Conservation (phyloP, 2,113 vertebrate species). For the Malurus alboscapulatus region DNA sequence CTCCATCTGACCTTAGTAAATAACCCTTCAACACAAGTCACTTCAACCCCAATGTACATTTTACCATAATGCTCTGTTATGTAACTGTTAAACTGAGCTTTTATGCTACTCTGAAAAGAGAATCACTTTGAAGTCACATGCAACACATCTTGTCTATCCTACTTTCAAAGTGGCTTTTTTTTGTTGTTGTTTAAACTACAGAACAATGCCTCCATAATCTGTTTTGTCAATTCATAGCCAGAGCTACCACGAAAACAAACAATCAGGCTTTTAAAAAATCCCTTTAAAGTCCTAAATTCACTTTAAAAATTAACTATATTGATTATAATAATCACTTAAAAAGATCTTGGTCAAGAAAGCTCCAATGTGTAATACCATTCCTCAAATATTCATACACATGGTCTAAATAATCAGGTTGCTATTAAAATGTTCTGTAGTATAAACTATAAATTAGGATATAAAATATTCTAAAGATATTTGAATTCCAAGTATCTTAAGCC, state of each 20-base stretch:
- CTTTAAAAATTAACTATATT: neutral
- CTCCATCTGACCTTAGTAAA: neutral
- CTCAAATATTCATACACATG: neutral
- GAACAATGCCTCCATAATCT: neutral
- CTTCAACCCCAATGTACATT: neutral
- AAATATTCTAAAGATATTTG: neutral
- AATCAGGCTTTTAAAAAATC: neutral
- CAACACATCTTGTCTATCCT: neutral
- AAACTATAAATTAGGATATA: neutral
- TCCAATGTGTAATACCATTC: neutral
- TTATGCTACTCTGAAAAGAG: neutral
- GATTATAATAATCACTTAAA: neutral
- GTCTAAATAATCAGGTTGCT: neutral
- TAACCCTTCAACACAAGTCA: neutral
- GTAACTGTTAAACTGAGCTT: neutral
- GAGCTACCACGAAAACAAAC: conserved; percentile 4
- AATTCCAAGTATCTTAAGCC: neutral
- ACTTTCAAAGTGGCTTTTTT: neutral
- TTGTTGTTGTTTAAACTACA: neutral
- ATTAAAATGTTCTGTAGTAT: neutral
- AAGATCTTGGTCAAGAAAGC: neutral
- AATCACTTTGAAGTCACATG: neutral
- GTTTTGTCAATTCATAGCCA: neutral
- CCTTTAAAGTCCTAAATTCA: neutral
- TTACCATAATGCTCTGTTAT: neutral